A percentile compares a stretch with the other conserved stretches of the same genome.
Evolutionary conservation across 2,113 vertebrate genomes (phyloP).

Genomic region (Henicopernis longicauda): DNA sequence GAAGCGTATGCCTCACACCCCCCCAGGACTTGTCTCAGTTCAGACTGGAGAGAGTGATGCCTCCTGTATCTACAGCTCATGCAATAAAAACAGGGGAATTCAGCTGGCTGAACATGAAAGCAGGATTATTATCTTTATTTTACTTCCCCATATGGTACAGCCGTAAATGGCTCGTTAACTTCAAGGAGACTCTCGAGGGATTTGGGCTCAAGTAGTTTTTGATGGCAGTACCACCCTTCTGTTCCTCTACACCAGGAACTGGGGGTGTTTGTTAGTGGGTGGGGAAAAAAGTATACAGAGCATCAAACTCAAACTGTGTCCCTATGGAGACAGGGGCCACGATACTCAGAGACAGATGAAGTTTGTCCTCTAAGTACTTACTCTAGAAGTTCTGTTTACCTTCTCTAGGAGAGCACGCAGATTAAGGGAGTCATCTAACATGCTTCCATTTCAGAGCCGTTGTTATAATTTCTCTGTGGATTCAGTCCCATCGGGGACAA

Average conservation of each 20-base stretch:
- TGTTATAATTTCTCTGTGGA: neutral
- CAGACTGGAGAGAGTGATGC: neutral
- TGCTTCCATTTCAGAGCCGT: no score
- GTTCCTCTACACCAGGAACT: no score
- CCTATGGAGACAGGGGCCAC: neutral
- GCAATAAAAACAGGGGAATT: neutral
- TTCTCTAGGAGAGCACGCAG: no score
- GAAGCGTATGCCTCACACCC: neutral
- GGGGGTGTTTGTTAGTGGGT: no score
- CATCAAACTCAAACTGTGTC: neutral
- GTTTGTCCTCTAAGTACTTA: neutral
- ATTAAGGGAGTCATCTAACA: no score
- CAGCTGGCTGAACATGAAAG: neutral
- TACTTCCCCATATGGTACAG: neutral
- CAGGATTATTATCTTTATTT: neutral
- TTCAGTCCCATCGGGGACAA: neutral
- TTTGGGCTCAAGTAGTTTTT: neutral
- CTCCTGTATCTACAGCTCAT: neutral
- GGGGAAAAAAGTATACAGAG: neutral
- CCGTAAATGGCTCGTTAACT: neutral
- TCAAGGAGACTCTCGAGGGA: neutral
- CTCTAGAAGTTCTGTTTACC: neutral
- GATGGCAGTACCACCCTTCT: neutral
- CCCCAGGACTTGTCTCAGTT: neutral
- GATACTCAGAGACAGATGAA: neutral